Base-by-base conservation (phyloP, 2,888 invertebrate species). In the Machimus rusticus region DNA sequence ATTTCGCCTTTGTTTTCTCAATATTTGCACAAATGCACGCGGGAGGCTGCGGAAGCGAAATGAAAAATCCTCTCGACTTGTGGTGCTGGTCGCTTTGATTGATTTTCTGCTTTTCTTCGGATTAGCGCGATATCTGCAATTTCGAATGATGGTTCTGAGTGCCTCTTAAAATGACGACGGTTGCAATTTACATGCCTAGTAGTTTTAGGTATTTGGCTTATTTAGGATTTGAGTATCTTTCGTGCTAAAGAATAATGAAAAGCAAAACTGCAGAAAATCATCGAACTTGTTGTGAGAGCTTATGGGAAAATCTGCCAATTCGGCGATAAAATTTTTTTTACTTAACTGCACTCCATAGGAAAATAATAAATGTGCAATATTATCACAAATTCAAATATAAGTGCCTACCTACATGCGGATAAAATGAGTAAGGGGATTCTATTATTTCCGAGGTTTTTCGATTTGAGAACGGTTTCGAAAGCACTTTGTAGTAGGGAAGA, bases 1-100 rank as follows among this genome's bases (percentile, higher is more conserved):
- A 87, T 87, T 87, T 87, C 39, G 74, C 55, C 37, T 87, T 87
- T 87, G 74, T 87, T 87, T 87, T 87, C 82, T 87, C 87, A 87
- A 87, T 87, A 87, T 87, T 87, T 87, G 79, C 74, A 86, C 66
- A 78, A 76, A 74, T 46, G 84, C 19, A 66, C 28, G 23, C 34
- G 55, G 37, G 31, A 81, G 51, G 81, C 31, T 55, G 55, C 2
- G 55, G 23, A 55, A 55, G 34, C 55, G 55, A 78, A 34, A 78
- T 43, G 43, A 78, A 78, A 78, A 39, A 39, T 78, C 39, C 23
- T 46, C 37, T 78, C n/a, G 6, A 39, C 43, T 78, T 78, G 39
- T 43, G 39, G 37, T 78, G 39, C 43, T 78, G 23, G 23, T n/a
- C n/a, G 16, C 43, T 43, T 78, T 78, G 78, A 78, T 78, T 78